Conservation (phyloP, 2,888 invertebrate genomes). For the Cantharis lateralis region DNA sequence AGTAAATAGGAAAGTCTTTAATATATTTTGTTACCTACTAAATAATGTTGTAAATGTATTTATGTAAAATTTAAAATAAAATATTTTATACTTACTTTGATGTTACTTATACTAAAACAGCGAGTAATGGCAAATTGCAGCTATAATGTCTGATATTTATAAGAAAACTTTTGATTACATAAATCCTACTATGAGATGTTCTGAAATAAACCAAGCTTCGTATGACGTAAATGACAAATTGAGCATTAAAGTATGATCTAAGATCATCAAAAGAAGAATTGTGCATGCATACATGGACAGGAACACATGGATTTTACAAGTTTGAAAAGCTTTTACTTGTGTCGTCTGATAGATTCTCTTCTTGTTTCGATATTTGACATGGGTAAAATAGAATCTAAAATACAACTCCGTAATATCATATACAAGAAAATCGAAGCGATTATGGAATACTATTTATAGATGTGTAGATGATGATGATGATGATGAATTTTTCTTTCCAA, state of each 20-base stretch:
- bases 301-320: too few species aligned
- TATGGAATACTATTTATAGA: too few species aligned
- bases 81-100: constrained; percentile 22
- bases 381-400: neutral
- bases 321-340: neutral
- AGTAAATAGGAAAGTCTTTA: constrained; percentile 15
- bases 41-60: constrained; percentile 29
- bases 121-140: neutral
- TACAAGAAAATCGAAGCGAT: neutral
- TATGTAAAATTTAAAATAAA: constrained; percentile 30
- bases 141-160: neutral
- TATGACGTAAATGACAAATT: neutral
- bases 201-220: neutral
- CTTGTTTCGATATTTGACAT: neutral
- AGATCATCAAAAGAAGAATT: neutral
- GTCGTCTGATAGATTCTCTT: neutral
- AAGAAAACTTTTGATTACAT: neutral
- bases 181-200: neutral
- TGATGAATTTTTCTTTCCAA: neutral
- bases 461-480: too few species aligned
- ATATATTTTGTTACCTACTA: constrained; percentile 30
- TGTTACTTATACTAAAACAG: neutral
- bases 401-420: neutral
- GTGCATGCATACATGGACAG: neutral
- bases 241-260: neutral